phyloP scores from a whole-genome alignment of 2,113 vertebrate species.

The Pseudopipra pipra region DNA sequence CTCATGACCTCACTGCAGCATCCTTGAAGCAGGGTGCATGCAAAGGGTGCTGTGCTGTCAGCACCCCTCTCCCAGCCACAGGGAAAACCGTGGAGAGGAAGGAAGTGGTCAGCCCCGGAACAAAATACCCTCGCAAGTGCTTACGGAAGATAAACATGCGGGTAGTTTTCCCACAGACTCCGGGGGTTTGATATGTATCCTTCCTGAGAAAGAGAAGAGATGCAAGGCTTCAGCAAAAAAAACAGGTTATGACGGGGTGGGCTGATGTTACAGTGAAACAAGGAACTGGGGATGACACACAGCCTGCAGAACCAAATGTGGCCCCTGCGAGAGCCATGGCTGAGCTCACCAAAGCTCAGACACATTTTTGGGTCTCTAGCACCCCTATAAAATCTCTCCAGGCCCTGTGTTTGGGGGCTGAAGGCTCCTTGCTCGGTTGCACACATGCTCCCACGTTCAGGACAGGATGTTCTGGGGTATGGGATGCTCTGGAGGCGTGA shows the following conservation, averaged over 20 bases:
- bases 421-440: background rate
- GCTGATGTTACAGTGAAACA: fast-evolving
- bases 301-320: fast-evolving
- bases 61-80: background rate
- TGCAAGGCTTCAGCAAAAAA: background rate
- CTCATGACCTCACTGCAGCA: background rate
- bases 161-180: constrained; percentile 96
- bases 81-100: background rate
- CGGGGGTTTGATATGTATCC: constrained; percentile 92
- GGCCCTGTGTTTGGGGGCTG: background rate
- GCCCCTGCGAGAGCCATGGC: background rate
- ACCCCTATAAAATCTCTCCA: background rate
- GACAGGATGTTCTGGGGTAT: background rate
- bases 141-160: constrained; percentile 92
- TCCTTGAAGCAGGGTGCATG: background rate
- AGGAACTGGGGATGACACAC: background rate
- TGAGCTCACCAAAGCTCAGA: background rate
- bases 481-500: background rate
- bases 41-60: background rate
- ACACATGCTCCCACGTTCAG: background rate
- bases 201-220: constrained; percentile 79
- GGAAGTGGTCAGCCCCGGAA: constrained; percentile 12
- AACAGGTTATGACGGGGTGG: background rate
- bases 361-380: background rate
- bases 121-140: background rate